Base-by-base conservation (phyloP, 2,888 invertebrate species). In the Ypsolopha scabrella region DNA sequence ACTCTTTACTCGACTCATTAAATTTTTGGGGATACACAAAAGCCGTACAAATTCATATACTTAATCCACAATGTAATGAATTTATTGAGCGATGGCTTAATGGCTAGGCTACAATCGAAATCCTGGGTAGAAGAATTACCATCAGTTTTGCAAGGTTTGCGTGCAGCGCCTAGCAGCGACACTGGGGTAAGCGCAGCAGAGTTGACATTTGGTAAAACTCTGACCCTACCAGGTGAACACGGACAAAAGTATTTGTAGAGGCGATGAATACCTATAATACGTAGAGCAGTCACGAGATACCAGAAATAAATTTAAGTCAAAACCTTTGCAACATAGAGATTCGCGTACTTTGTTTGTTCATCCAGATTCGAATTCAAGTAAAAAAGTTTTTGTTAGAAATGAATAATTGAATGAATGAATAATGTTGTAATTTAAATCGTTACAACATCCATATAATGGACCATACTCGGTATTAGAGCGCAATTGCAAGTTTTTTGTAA, bases 71-170 rank as follows among this genome's bases (percentile, higher is more conserved):
- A 43, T 35, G 45, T 2, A 63, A 61, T 35, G 58, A 58, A 1
- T 11, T 41, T 1, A 52, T 60, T 0, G 53, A 63, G 44, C 13
- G 64, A 34, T 60, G 56, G 54, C 62, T 43, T 63, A 2, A 56
- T 45, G 43, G 54, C 57, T 7, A 46, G 57, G 7, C 33, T 48
- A 35, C 36, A 46, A n/a, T n/a, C 38, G 1, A 44, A 9, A 3
- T 11, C 51, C 0, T 60, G 71, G 57, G 52, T 46, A 37, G 54
- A 51, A 34, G 58, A 54, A 41, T 52, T 72, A 34, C 68, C 68
- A 1, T 56, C 58, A n/a, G 60, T 67, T 6, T 51, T 70, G 10
- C 53, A 70, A 34, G 68, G 68, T 0, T 51, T 69, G 43, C 54
- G 69, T 8, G 52, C 61, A 6, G 53, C 58, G 11, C 46, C 55